phyloP scores from a whole-genome alignment of 2,888 invertebrate genomes.

The Heliconius sara region DNA sequence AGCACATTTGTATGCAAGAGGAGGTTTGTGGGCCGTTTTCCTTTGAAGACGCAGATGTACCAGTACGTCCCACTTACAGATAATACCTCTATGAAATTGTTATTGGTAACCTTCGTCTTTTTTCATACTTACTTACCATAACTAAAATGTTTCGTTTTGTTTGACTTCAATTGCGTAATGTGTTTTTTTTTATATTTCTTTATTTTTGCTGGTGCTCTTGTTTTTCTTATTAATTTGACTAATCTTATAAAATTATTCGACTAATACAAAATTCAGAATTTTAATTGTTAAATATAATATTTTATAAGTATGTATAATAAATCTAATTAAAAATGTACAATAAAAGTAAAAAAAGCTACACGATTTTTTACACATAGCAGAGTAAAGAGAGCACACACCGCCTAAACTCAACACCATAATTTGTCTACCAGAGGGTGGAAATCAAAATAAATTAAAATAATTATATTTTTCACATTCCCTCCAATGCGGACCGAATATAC shows the following conservation, averaged over 20 bases:
- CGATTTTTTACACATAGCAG: too few relatives aligned
- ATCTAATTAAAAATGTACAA: too few relatives aligned
- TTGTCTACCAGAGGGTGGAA: not conserved
- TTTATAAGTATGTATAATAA: too few relatives aligned
- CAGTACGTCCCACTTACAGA: constrained; percentile 26
- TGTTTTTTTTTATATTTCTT: not conserved
- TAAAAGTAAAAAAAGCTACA: too few relatives aligned
- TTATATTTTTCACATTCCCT: not conserved
- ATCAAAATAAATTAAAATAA: not conserved
- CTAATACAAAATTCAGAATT: too few relatives aligned
- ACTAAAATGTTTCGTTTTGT: not conserved
- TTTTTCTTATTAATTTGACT: not conserved
- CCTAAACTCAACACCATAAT: not conserved
- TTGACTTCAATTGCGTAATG: not conserved
- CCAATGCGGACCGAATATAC: not conserved
- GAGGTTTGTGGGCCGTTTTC: constrained; percentile 36
- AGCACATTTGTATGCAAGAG: constrained; percentile 37
- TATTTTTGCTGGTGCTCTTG: not conserved
- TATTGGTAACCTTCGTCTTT: not conserved
- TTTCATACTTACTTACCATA: not conserved
- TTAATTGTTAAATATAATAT: too few relatives aligned
- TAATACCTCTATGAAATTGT: constrained; percentile 14
- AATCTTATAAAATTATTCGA: too few relatives aligned
- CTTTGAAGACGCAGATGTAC: constrained; percentile 20
- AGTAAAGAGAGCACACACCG: too few relatives aligned